Conservation (phyloP, 2,888 invertebrate genomes). For the Cheilosia vernalis region DNA sequence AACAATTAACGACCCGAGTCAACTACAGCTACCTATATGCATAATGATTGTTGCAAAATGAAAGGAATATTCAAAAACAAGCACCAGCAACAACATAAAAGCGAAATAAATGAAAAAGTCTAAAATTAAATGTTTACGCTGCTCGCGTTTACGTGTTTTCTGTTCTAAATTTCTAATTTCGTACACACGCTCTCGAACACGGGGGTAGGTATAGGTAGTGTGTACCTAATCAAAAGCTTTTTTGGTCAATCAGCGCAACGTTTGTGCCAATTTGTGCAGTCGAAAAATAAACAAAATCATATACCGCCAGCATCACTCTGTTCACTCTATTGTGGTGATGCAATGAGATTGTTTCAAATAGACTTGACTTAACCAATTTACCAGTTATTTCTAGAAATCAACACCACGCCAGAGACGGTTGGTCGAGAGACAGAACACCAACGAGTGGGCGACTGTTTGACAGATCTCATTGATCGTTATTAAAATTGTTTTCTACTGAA, state of each 20-base stretch:
- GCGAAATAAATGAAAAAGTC: conserved; percentile 49
- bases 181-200: neutral
- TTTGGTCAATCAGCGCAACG: conserved; percentile 32
- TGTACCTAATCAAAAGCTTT: conserved; percentile 9
- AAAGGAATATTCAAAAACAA: conserved; percentile 26
- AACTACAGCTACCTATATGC: neutral
- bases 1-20: neutral
- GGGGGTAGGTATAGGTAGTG: neutral
- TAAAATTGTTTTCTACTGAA: conserved; percentile 1
- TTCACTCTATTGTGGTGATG: conserved; percentile 14
- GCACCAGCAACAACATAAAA: conserved; percentile 27
- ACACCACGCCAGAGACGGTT: conserved; percentile 14
- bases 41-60: conserved; percentile 9
- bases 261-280: conserved; percentile 54
- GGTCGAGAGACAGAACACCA: neutral
- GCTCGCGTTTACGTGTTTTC: conserved; percentile 45
- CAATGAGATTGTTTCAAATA: conserved; percentile 14
- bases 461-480: conserved; percentile 21
- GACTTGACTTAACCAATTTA: conserved; percentile 21
- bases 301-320: neutral
- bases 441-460: conserved; percentile 38
- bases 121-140: conserved; percentile 70
- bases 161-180: conserved; percentile 71
- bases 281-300: conserved; percentile 21
- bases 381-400: conserved; percentile 34